Base-by-base conservation (phyloP, 2,888 invertebrate species). In the Ophion slaviceki region DNA sequence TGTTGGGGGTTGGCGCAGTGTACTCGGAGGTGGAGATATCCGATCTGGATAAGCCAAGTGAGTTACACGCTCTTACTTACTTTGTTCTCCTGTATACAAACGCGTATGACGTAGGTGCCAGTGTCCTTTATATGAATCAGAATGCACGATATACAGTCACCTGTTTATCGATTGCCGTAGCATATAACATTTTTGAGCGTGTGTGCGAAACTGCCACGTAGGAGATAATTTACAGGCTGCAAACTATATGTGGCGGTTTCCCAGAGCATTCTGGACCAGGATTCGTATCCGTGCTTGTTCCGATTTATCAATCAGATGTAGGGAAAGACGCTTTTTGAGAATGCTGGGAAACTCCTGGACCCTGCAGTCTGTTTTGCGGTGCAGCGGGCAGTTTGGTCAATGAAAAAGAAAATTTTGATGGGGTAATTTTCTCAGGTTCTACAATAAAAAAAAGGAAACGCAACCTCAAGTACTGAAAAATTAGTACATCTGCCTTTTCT, bases 21-120 rank as follows among this genome's bases (percentile, higher is more conserved):
- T 89, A 89, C 88, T 87, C 90, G 87, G 90, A 91, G 89, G 87
- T 89, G 80, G 90, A 91, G 90, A 89, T 92, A 89, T 90, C 92
- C 86, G 93, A 93, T 91, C 90, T 93, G 89, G 92, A 93, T 91
- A 91, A 91, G 91, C 92, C 92, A 83, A 91, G 93, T 93, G 90
- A 93, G 93, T 93, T 90, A 88, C 88, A 86, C 68, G 74, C 84
- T 82, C 81, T 66, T 80, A 76, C 74, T 71, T 70, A 59, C 77
- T 87, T 74, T 70, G 74, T 79, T 36, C 62, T 53, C 40, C 6
- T 77, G 3, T 70, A 20, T 62, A 53, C 59, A 6, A 59, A 59
- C 11, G 10, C 11, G n/a, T 17, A 45, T 24, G 24, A 61, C 61
- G 59, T 68, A 71, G 32, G 45, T 20, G 20, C 20, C 1, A 3